A percentile compares a stretch with the other conserved stretches of the same genome.
phyloP scores from a whole-genome alignment of 2,888 invertebrate genomes.

The Noctua janthe region DNA sequence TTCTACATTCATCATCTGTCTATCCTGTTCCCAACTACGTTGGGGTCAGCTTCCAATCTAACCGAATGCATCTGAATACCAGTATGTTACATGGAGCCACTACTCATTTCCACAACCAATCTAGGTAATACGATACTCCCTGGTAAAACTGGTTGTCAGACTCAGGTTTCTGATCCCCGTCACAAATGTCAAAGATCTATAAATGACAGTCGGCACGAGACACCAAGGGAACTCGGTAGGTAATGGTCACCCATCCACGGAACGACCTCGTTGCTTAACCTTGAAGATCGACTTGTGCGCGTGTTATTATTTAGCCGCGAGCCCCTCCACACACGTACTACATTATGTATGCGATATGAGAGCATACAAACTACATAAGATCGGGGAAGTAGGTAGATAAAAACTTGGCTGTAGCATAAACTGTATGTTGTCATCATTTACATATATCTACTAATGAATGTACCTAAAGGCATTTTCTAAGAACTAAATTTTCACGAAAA shows the following conservation, averaged over 20 bases:
- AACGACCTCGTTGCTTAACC: background rate
- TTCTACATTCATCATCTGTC: background rate
- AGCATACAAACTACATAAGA: conserved; percentile 10
- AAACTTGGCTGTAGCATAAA: background rate
- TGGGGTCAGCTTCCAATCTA: background rate
- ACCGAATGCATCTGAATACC: background rate
- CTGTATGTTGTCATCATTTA: background rate
- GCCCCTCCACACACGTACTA: background rate
- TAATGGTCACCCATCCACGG: background rate
- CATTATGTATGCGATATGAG: conserved; percentile 23
- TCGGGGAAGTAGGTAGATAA: background rate
- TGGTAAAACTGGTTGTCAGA: background rate
- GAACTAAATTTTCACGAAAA: background rate
- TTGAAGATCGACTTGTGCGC: background rate
- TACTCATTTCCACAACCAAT: background rate
- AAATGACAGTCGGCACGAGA: background rate
- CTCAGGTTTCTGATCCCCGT: background rate
- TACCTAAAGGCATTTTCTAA: background rate
- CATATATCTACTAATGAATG: background rate
- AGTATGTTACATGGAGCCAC: background rate
- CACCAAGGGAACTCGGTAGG: background rate
- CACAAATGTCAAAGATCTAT: background rate
- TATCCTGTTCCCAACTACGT: background rate
- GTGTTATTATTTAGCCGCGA: background rate
- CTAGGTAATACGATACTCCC: background rate